Conservation (phyloP, 2,797 vertebrate species). For the Lepus oiostolus region DNA sequence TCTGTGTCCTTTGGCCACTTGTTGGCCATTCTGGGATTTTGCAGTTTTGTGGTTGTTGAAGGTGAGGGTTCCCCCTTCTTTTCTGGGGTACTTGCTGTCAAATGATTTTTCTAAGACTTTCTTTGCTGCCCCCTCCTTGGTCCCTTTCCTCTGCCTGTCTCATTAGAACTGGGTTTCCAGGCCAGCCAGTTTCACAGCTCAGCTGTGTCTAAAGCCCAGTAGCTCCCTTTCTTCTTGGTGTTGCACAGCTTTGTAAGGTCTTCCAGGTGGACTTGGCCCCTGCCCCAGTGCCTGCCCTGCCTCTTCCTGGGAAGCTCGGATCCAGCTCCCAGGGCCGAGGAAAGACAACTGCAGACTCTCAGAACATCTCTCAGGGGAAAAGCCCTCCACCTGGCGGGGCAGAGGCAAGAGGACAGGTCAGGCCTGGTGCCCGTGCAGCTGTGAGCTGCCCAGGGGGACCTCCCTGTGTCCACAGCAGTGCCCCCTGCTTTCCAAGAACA, state of each 20-base stretch:
- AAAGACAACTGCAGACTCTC: not conserved
- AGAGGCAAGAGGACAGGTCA: not conserved
- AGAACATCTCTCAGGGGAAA: not conserved
- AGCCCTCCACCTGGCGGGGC: not conserved
- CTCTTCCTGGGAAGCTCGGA: not conserved
- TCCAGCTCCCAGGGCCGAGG: not conserved
- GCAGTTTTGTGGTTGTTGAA: not conserved
- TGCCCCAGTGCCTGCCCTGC: not conserved
- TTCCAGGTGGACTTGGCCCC: not conserved
- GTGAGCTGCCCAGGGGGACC: not conserved
- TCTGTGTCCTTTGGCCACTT: not conserved
- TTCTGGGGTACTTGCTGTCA: not conserved
- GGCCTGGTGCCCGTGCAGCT: not conserved
- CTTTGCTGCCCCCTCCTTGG: not conserved
- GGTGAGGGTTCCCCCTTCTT: not conserved
- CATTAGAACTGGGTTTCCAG: not conserved
- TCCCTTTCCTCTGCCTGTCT: conserved; percentile 4
- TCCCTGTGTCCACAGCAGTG: not conserved
- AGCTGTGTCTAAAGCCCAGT: not conserved
- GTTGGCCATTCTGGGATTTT: not conserved
- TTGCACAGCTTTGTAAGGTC: not conserved
- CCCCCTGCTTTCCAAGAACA: not conserved
- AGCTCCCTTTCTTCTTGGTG: not conserved
- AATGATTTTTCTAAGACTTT: conserved; percentile 15
- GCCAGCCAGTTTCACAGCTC: not conserved